Evolutionary conservation across 2,797 vertebrate species (phyloP).

Genomic region (Bovichtus diacanthus): DNA sequence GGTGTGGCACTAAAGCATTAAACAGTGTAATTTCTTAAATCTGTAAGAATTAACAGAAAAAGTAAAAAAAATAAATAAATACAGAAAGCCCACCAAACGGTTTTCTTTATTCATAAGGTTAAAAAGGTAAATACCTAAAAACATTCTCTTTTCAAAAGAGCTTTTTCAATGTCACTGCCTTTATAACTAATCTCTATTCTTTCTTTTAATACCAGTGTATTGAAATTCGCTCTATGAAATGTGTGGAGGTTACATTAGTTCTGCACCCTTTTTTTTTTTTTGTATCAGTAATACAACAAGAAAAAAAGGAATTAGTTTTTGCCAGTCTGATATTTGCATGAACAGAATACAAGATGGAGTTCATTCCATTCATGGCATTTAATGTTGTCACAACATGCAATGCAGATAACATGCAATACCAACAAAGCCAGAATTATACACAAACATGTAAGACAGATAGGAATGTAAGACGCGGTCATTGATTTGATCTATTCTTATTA

Average conservation of each 20-base stretch:
- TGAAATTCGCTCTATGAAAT: not conserved
- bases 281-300: not conserved
- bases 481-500: slow-evolving; percentile 45
- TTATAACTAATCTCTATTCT: not conserved
- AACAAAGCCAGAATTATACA: not conserved
- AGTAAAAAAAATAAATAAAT: no score
- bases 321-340: slow-evolving; percentile 1
- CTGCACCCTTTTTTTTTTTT: not conserved
- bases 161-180: slow-evolving; percentile 23
- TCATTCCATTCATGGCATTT: not conserved
- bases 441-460: not conserved
- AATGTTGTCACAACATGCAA: not conserved
- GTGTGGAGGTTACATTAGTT: not conserved
- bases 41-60: not conserved
- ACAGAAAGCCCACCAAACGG: not conserved
- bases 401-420: not conserved
- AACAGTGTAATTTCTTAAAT: not conserved
- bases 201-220: not conserved
- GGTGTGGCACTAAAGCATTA: not conserved
- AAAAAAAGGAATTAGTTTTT: slow-evolving; percentile 1
- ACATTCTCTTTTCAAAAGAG: not conserved
- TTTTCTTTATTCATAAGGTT: slow-evolving; percentile 10
- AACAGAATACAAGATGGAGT: not conserved
- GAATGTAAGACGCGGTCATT: slow-evolving; percentile 18
- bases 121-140: not conserved